Percentiles rank a stretch among this genome's conserved stretches.
Conservation (phyloP, 2,113 vertebrate genomes). For the Macrotis lagotis region DNA sequence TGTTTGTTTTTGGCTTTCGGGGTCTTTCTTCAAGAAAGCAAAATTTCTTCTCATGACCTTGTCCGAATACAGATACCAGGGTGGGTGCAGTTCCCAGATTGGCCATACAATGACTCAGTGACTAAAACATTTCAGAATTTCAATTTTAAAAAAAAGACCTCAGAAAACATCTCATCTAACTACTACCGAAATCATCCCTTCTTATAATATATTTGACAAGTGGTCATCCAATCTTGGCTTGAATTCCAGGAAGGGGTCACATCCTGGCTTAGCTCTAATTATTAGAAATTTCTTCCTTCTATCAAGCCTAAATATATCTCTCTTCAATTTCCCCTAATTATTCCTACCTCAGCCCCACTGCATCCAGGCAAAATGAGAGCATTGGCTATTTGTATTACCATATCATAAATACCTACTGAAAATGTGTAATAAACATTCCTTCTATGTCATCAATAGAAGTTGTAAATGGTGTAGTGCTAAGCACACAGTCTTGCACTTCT, state of each 20-base stretch:
- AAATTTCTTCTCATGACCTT: neutral
- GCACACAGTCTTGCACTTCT: neutral
- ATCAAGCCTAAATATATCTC: neutral
- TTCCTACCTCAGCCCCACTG: neutral
- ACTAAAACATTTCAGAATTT: neutral
- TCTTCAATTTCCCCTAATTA: neutral
- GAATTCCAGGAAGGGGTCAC: neutral
- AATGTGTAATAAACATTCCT: neutral
- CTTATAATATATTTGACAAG: neutral
- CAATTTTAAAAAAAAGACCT: neutral
- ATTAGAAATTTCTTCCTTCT: neutral
- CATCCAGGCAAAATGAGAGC: neutral
- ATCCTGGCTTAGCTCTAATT: neutral
- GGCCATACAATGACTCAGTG: constrained; percentile 15
- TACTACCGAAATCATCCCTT: neutral
- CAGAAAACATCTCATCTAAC: neutral
- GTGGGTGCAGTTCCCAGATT: constrained; percentile 6
- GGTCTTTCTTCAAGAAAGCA: neutral
- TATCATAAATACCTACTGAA: neutral
- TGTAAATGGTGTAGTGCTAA: neutral
- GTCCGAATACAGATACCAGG: constrained; percentile 1
- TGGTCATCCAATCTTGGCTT: neutral
- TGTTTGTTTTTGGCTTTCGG: neutral
- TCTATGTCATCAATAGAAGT: neutral
- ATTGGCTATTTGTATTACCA: neutral